Evolutionary conservation across 2,797 vertebrate genomes (phyloP).

Genomic region (Coccyzus lansbergi): DNA sequence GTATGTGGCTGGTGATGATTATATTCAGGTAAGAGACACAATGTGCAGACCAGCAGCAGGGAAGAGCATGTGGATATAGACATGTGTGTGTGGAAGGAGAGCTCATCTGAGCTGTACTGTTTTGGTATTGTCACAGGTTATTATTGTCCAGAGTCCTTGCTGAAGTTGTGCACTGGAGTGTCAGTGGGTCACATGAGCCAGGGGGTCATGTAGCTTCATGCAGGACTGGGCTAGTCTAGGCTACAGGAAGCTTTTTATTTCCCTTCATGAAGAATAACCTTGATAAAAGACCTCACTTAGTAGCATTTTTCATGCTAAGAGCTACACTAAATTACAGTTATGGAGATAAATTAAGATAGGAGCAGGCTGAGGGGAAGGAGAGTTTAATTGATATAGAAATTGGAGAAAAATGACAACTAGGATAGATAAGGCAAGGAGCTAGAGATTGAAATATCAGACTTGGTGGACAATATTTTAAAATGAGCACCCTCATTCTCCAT

Average conservation of each 20-base stretch:
- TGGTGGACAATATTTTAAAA: not conserved
- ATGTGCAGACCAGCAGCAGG: not conserved
- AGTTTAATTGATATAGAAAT: not conserved
- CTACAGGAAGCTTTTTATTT: not conserved
- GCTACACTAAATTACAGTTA: not conserved
- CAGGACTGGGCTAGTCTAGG: not conserved
- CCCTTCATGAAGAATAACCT: not conserved
- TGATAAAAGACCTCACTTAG: not conserved
- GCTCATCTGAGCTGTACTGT: not conserved
- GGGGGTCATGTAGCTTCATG: not conserved
- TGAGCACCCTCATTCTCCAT: not conserved
- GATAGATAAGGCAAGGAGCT: not conserved
- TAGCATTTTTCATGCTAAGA: not conserved
- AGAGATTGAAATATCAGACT: not conserved
- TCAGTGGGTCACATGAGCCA: rapidly evolving
- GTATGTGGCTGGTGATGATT: not conserved
- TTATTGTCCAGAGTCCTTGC: rapidly evolving
- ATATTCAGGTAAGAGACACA: not conserved
- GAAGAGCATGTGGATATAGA: not conserved
- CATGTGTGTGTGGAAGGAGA: not conserved
- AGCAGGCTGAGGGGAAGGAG: not conserved
- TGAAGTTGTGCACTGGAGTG: not conserved
- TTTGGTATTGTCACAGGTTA: no score
- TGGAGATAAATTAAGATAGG: not conserved
- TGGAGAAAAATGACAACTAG: not conserved